Base-by-base conservation (phyloP, 2,113 vertebrate species). In the Dipodomys merriami region DNA sequence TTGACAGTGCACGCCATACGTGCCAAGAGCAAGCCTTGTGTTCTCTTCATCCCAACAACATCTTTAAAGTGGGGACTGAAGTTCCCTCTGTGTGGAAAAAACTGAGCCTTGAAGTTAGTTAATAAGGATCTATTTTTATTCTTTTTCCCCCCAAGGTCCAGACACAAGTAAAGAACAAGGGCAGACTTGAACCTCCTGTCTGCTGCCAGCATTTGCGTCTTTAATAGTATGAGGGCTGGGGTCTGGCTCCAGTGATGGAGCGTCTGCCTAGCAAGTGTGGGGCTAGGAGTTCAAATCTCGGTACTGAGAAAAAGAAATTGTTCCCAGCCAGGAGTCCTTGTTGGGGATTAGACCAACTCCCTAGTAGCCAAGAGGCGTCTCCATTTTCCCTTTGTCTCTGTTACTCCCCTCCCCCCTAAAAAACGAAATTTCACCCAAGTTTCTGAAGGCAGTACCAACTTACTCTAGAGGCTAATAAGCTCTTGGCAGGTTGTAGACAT, bases 71-170 rank as follows among this genome's bases (percentile, higher is more conserved):
- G 27, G 39, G 12, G 49, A 49, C 19, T n/a, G 18, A 86, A n/a
- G 33, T 46, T 29, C n/a, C 15, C 71, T 69, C 65, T 33, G 22
- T n/a, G 64, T 76, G 16, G 7, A 53, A 80, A 73, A 57, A 57
- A 39, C 1, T 1, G 57, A 35, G 23, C 3, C 29, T 68, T 0
- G 0, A 23, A 76, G 35, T 12, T 27, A 23, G 5, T 12, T 27
- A 23, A 3, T 19, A 53, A 11, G 1, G 35, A 44, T 49, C 33
- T 80, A 11, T 57, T 57, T 57, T 57, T 57, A 49, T 57, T 13
- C 49, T 13, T 13, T 53, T 18, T 76, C 30, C 10, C 10, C 60
- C 35, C 33, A 33, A 33, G 46, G 2, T n/a, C 60, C 23, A 6
- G 30, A 33, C 8, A 2, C 33, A 9, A 44, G 44, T 25, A 27